These are phyloP conservation scores for Pseudomugil gertrudae DNA, from an alignment of 2,797 vertebrate genomes.

Conservation along the genomic window DNA sequence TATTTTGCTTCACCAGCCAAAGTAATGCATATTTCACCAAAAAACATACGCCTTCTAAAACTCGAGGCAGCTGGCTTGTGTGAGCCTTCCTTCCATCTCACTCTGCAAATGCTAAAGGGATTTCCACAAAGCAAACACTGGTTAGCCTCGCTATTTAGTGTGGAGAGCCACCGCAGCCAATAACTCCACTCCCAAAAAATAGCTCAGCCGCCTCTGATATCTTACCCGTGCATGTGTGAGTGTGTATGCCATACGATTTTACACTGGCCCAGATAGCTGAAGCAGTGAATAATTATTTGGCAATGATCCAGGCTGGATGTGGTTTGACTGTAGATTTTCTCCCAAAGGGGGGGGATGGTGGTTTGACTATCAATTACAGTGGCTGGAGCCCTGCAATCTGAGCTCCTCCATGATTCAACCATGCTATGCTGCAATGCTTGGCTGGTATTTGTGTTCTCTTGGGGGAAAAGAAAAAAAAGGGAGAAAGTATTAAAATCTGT, in stretches of 20 bases:
- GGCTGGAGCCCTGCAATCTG: constrained; percentile 68
- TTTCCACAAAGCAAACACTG: constrained; percentile 85
- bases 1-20: not conserved
- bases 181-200: constrained; percentile 74
- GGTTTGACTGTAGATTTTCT: constrained; percentile 67
- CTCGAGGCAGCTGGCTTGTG: constrained; percentile 49
- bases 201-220: constrained; percentile 56
- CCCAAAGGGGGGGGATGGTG: constrained; percentile 42
- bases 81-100: constrained; percentile 66
- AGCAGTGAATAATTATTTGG: constrained; percentile 76
- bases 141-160: constrained; percentile 80
- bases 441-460: constrained; percentile 49
- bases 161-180: constrained; percentile 74
- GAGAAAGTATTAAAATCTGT: not conserved
- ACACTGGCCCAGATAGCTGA: constrained; percentile 68
- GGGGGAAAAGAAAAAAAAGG: not conserved
- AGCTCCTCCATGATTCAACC: constrained; percentile 69
- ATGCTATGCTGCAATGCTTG: constrained; percentile 52
- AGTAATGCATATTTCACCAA: constrained; percentile 23
- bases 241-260: constrained; percentile 72
- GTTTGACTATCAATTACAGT: constrained; percentile 76
- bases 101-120: constrained; percentile 76
- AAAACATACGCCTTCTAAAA: constrained; percentile 31
- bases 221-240: constrained; percentile 13
- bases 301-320: constrained; percentile 74